These are phyloP conservation scores for Noctilio leporinus DNA, from an alignment of 2,113 vertebrate species.

Conservation along the genomic window DNA sequence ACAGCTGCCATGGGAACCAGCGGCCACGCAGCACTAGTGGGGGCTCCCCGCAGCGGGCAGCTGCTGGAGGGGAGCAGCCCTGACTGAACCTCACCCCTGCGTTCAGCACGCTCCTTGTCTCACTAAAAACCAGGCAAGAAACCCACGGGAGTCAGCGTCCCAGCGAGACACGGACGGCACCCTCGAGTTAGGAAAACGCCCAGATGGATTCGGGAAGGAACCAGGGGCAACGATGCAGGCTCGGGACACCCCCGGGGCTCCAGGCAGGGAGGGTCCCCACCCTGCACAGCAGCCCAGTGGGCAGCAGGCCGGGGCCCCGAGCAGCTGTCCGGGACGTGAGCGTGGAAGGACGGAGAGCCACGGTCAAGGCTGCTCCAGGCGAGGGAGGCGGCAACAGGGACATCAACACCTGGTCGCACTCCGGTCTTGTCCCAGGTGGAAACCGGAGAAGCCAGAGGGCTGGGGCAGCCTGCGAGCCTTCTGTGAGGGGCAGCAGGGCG, in stretches of 20 bases:
- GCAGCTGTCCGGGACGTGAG: accelerated
- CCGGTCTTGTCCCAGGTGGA: neutral
- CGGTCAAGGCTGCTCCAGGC: no score
- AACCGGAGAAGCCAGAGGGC: neutral
- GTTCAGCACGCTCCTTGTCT: neutral
- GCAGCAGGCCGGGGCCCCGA: neutral
- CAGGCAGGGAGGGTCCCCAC: no score
- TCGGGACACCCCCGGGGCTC: neutral
- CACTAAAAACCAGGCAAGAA: neutral
- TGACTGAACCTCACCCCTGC: neutral
- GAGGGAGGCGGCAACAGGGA: neutral
- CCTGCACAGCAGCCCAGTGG: no score
- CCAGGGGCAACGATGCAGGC: accelerated
- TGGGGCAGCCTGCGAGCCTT: accelerated
- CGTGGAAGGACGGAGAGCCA: neutral
- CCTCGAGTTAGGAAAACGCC: neutral
- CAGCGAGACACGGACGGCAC: neutral
- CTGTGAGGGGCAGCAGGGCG: neutral
- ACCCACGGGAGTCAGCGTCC: neutral
- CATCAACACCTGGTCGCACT: neutral
- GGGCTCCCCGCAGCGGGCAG: no score
- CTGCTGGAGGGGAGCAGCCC: no score
- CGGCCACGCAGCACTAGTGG: no score
- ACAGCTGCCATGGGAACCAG: no score
- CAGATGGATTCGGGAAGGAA: neutral